Evolutionary conservation across 2,888 invertebrate genomes (phyloP).

Genomic region (Scaptodrosophila latifasciaeformis): DNA sequence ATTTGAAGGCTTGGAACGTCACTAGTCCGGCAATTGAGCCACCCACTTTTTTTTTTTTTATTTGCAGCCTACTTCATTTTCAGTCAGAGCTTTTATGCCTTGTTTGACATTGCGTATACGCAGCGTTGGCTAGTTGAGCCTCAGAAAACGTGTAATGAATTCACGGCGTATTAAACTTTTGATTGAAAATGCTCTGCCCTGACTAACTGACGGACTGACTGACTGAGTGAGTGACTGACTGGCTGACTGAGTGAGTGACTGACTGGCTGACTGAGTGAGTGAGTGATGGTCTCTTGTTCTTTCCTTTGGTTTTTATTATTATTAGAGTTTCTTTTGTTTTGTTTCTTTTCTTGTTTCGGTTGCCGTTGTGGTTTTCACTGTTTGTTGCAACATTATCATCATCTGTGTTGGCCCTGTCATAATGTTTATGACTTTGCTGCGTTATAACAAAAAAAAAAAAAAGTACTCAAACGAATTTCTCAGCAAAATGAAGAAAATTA

Average conservation of each 20-base stretch:
- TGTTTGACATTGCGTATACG: slow-evolving; percentile 28
- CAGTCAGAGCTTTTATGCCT: background rate
- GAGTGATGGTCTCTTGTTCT: slow-evolving; percentile 8
- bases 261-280: background rate
- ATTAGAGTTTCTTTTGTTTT: too few relatives aligned
- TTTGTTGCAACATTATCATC: slow-evolving; percentile 37
- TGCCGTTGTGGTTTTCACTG: slow-evolving; percentile 1
- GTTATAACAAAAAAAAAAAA: too few relatives aligned
- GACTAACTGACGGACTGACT: too few relatives aligned
- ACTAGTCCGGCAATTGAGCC: too few relatives aligned
- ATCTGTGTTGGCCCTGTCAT: slow-evolving; percentile 20
- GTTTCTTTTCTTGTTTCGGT: too few relatives aligned
- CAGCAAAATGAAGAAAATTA: too few relatives aligned
- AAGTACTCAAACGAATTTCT: too few relatives aligned
- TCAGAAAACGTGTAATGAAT: slow-evolving; percentile 40
- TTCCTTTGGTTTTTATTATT: too few relatives aligned
- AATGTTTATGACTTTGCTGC: background rate
- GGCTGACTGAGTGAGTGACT: too few relatives aligned
- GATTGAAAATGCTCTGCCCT: slow-evolving; percentile 33
- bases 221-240: too few relatives aligned
- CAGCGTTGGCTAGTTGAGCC: slow-evolving; percentile 20
- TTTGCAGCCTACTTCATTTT: background rate
- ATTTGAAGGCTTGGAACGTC: too few relatives aligned
- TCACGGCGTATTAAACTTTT: slow-evolving; percentile 47
- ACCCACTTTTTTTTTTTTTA: too few relatives aligned